Base-by-base conservation (phyloP, 2,113 vertebrate species). In the Cygnus buccinator region DNA sequence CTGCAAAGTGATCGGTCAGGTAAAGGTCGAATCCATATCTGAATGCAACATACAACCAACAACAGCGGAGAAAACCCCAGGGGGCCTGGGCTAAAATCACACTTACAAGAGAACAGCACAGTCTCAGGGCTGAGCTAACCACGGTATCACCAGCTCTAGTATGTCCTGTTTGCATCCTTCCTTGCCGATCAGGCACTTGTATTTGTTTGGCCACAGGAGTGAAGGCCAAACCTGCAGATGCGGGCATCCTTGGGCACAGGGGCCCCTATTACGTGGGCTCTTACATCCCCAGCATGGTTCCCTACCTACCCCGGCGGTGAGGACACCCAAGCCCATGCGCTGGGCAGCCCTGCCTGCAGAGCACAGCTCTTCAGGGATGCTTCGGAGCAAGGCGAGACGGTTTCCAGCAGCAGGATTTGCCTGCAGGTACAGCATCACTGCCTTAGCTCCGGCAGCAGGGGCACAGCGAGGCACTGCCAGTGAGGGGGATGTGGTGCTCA, bases 11-110 rank as follows among this genome's bases (percentile, higher is more conserved):
- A 90, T 79, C 92, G 50, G 1, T 91, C 59, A 55, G 4, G 13
- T 59, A 79, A 92, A 96, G 89, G 78, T 70, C 94, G 87, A 87
- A 87, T 73, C 59, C 84, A 79, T 35, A 70, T 44, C 37, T 83
- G 50, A 94, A 89, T 55, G 20, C 25, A 79, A 72, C 44, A 71
- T 72, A 68, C 39, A 79, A 52, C 25, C 35, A 52, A 16, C 57
- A 90, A 90, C 1, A 13, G 44, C 8, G 44, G 79, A 28, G 41
- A 21, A 94, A 89, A 72, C 78, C 54, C 58, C 54, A 29, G 37
- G 86, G 55, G 29, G 12, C 6, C 39, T 54, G 35, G 35, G 70
- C 79, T 89, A 84, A 86, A 90, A 89, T 80, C 54, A 59, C 31
- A 33, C n/a, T 62, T 43, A 28, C 55, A 77, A 72, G 22, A 81